Base-by-base conservation (phyloP, 2,797 vertebrate species). In the Morus bassanus region DNA sequence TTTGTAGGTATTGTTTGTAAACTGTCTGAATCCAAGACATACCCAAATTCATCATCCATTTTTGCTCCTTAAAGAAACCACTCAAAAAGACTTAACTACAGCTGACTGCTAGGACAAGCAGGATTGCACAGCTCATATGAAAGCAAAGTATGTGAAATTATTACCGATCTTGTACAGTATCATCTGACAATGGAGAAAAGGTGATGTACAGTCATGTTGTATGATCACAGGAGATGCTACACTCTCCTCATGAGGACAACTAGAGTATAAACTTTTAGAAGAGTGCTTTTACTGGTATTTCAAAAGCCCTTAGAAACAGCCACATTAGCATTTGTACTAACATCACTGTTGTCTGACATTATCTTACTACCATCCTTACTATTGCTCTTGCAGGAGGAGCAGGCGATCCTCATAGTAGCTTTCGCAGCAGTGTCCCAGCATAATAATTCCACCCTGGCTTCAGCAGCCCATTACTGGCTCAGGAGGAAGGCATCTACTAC, bases 361-460 rank as follows among this genome's bases (percentile, higher is more conserved):
- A 41, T 65, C 67, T 82, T 37, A 63, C n/a, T 67, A 21, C 56
- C 43, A n/a, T n/a, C 1, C 0, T 67, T 70, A 68, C 81, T 31
- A n/a, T 61, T 50, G 23, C 16, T 43, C 21, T 43, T 2, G 0
- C 1, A 9, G 68, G 23, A 77, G 30, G 30, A 93, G 46, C 15
- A 64, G 30, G 7, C 8, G 6, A 85, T 12, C 5, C 43, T 67
- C n/a, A 18, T 1, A 35, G 74, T 11, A 88, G 45, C 31, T 85
- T 91, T 64, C 0, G 0, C 63, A 89, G 45, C 60, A 61, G 28
- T 41, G 50, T 72, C 21, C 14, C 76, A 41, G 7, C 0, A 0
- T 43, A 41, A 22, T 65, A 89, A 81, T 63, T 88, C 48, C 61
- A 72, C 39, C 7, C 16, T 21, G 57, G 28, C 37, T 93, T 80